Conservation (phyloP, 2,797 vertebrate species). For the Sebastes ruberrimus region DNA sequence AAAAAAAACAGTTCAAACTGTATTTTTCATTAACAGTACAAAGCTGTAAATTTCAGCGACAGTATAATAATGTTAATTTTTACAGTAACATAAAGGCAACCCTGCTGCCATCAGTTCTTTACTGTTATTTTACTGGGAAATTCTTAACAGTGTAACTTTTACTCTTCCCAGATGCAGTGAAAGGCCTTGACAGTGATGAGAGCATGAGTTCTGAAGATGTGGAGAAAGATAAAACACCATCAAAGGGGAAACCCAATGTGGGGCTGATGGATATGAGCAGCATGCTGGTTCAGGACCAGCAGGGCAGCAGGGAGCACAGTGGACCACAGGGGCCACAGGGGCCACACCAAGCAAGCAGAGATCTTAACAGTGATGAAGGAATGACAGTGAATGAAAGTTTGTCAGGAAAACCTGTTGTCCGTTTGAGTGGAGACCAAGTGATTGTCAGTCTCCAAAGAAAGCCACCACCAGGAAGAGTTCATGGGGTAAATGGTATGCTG, state of each 20-base stretch:
- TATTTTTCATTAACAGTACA: too few species aligned
- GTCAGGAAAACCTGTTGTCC: conserved; percentile 1
- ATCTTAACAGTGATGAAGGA: conserved; percentile 37
- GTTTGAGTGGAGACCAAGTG: background rate
- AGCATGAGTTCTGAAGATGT: background rate
- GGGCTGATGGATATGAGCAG: background rate
- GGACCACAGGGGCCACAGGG: background rate
- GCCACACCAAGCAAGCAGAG: conserved; percentile 12
- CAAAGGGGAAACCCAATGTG: background rate
- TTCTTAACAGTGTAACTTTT: background rate
- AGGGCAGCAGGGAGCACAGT: conserved; percentile 24
- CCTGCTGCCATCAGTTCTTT: too few species aligned
- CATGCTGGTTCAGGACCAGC: background rate
- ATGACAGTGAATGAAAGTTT: background rate
- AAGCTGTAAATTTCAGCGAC: too few species aligned
- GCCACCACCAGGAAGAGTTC: background rate
- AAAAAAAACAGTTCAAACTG: too few species aligned
- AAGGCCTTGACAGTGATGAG: conserved; percentile 65
- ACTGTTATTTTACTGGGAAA: too few species aligned
- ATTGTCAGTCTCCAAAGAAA: conserved; percentile 26
- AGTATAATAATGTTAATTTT: too few species aligned
- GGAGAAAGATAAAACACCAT: conserved; percentile 6
- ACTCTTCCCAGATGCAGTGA: conserved; percentile 28
- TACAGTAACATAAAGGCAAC: too few species aligned
- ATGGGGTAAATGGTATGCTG: conserved; percentile 5